Conservation (phyloP, 2,797 vertebrate genomes). For the Enteromius afrohamiltoni region DNA sequence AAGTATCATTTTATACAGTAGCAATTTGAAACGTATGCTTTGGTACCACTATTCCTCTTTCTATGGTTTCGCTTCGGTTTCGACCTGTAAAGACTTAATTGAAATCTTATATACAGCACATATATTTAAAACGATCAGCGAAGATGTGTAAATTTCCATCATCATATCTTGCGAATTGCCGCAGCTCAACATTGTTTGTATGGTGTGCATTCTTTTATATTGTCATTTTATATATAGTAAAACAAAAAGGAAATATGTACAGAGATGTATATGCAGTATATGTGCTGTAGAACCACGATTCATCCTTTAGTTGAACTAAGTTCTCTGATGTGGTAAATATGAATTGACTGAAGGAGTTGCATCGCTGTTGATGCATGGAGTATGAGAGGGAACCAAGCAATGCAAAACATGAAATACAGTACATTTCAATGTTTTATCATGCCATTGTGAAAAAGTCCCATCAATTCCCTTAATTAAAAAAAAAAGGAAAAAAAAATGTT, state of each 20-base stretch:
- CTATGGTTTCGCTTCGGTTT: slow-evolving; percentile 83
- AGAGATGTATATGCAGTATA: slow-evolving; percentile 86
- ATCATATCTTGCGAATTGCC: slow-evolving; percentile 92
- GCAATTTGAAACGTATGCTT: slow-evolving; percentile 94
- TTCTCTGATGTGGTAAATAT: slow-evolving; percentile 93
- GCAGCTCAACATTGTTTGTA: slow-evolving; percentile 96
- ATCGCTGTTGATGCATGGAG: slow-evolving; percentile 89
- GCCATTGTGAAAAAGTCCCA: slow-evolving; percentile 86
- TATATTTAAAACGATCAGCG: slow-evolving; percentile 93
- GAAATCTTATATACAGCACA: slow-evolving; percentile 76
- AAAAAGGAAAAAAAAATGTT: slow-evolving; percentile 90
- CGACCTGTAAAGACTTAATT: slow-evolving; percentile 76
- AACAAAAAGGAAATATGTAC: slow-evolving; percentile 67
- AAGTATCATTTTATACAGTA: slow-evolving; percentile 84
- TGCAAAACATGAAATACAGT: slow-evolving; percentile 85
- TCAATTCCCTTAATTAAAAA: slow-evolving; percentile 80
- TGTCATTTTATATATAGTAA: slow-evolving; percentile 98
- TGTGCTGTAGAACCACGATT: slow-evolving; percentile 93
- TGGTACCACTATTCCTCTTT: slow-evolving; percentile 88
- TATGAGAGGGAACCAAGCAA: slow-evolving; percentile 83
- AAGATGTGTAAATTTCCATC: slow-evolving; percentile 89
- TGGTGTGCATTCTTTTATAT: slow-evolving; percentile 97
- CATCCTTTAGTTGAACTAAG: slow-evolving; percentile 83
- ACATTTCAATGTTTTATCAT: slow-evolving; percentile 95
- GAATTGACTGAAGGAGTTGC: slow-evolving; percentile 87